phyloP scores from a whole-genome alignment of 2,113 vertebrate species.

The Urocynchramus pylzowi region DNA sequence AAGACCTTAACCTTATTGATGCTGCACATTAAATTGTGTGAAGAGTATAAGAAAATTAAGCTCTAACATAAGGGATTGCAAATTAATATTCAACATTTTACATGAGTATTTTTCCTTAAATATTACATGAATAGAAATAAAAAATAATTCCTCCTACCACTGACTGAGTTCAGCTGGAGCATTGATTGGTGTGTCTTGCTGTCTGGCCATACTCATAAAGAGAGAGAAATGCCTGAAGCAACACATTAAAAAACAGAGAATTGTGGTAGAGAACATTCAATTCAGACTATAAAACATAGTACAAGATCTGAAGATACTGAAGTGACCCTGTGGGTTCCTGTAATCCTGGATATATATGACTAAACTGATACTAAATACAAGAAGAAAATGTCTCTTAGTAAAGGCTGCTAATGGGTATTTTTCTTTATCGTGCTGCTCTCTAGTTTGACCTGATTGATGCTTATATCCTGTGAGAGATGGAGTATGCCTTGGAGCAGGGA shows the following conservation, averaged over 20 bases:
- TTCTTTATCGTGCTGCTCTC: not conserved
- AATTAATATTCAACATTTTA: not conserved
- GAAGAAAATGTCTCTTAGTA: not conserved
- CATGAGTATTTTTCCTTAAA: not conserved
- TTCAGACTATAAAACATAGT: conserved; percentile 9
- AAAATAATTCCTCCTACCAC: not conserved
- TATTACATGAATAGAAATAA: not conserved
- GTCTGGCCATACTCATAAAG: not conserved
- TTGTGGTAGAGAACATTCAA: not conserved
- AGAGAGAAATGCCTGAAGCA: conserved; percentile 27
- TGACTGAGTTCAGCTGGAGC: not conserved
- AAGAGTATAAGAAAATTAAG: not conserved
- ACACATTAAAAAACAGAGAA: conserved; percentile 7
- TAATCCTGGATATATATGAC: not conserved
- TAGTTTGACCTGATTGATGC: not conserved
- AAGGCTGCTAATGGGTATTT: not conserved
- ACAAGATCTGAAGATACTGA: conserved; percentile 25
- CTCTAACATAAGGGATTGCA: not conserved
- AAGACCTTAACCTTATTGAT: not conserved
- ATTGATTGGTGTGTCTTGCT: not conserved
- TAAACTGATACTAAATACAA: not conserved
- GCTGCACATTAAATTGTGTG: not conserved
- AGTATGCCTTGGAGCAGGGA: not conserved
- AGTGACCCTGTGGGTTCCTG: not conserved
- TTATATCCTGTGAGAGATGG: not conserved